Evolutionary conservation across 2,113 vertebrate species (phyloP), one percentile per base, ranked within the genome.

Genomic region (Lycaon pictus): DNA sequence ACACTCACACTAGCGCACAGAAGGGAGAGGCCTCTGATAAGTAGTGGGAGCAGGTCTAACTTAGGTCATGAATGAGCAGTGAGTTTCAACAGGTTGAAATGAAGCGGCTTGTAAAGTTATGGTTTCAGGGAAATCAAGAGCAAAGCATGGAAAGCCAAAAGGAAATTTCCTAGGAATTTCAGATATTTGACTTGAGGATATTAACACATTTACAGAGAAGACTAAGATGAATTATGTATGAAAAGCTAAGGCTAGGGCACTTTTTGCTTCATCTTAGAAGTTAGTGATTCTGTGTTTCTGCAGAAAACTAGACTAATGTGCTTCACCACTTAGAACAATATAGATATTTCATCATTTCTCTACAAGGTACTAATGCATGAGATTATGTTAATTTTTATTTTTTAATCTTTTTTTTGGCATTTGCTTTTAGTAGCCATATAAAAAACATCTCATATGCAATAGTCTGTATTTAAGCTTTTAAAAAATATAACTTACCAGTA

Each of bases 101-200:
- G 13, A 76, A 88, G 20, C 15, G 55, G 15, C 19, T n/a, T 29
- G 12, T 37, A n/a, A 51, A 74, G 7, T 51, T 7, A 48, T 9
- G 5, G 2, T 86, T 48, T 60, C 35, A 55, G 22, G 32, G 9
- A 93, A 12, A 69, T 62, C 22, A 56, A 90, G n/a, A 81, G 10
- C 5, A 67, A 79, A 37, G 3, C 17, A 15, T 58, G 15, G 8
- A 22, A 71, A 72, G 2, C 0, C 27, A 29, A 90, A 48, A 77
- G 35, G 7, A 84, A 65, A 94, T 71, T 69, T 77, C 58, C 43
- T n/a, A 96, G 27, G 60, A 95, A 72, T 72, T 92, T 32, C 7
- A 87, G 60, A 53, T 51, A 79, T 72, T 27, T 92, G 9, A 56
- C 19, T 62, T 92, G 11, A 86, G 23, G 25, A 35, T 71, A 63